Evolutionary conservation across 2,797 vertebrate genomes (phyloP), one percentile per base, ranked within the genome.

Genomic region (Oceanodroma leucorhoa): DNA sequence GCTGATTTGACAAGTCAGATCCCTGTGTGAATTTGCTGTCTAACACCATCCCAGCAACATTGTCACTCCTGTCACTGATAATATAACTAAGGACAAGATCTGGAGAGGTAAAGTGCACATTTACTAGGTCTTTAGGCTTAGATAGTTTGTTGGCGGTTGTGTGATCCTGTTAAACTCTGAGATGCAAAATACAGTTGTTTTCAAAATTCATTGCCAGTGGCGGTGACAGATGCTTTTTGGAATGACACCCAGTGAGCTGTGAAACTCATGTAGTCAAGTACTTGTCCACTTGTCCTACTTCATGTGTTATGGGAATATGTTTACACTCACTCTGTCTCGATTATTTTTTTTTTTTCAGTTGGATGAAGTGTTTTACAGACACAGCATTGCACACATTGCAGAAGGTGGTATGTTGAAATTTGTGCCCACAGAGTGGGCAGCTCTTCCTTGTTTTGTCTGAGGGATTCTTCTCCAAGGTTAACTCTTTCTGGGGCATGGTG

Each of bases 211-310:
- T 85, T 92, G 93, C 93, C 96, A 83, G 73, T 46, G 41, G 92
- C 24, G 0, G 86, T 91, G 90, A 87, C 94, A 97, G 89, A 94
- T 97, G 91, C 69, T 93, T 96, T 96, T 89, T 80, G 66, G 87
- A 96, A 92, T 85, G 81, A 82, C 91, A 97, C 61, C 57, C 83
- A 93, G 66, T 83, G 87, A 96, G 81, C 89, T 95, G 92, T 94
- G 87, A 96, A 96, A 89, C 79, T 83, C 85, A 36, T 87, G 73
- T 46, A 93, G 84, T 91, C 83, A 93, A 94, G 83, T 86, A 87
- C 60, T 94, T 93, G 90, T 92, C 90, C 94, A 80, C 91, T 97
- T 95, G 71, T 92, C 89, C 75, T 94, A 20, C 54, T 75, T 90
- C 58, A 53, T 79, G 77, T 92, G 87, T 90, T 89, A 83, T 34